Conservation (phyloP, 2,113 vertebrate genomes). For the Penelope pileata region DNA sequence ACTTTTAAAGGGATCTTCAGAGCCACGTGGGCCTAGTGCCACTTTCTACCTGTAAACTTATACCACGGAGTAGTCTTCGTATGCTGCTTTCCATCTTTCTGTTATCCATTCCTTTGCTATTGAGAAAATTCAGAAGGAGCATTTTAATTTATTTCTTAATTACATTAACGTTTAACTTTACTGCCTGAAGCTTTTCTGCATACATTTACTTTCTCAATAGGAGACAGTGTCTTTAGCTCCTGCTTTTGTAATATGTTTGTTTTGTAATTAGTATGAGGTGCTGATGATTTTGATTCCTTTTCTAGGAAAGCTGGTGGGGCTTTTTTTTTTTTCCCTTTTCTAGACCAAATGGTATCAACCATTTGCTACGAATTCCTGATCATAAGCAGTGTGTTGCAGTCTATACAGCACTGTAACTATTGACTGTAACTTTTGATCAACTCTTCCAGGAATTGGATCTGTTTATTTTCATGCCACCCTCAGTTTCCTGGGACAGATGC, state of each 20-base stretch:
- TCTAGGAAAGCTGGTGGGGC: background rate
- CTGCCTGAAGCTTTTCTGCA: background rate
- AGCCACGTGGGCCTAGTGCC: background rate
- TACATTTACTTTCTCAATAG: background rate
- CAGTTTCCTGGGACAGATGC: slow-evolving; percentile 98
- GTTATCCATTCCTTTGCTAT: background rate
- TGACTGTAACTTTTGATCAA: slow-evolving; percentile 19
- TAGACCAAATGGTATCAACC: background rate
- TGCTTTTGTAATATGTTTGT: background rate
- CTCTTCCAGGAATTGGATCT: slow-evolving; percentile 90
- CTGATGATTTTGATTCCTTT: background rate
- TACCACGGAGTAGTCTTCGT: background rate
- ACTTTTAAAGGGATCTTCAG: background rate
- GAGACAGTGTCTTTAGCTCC: background rate
- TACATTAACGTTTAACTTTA: background rate
- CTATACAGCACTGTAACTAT: background rate
- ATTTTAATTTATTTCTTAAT: background rate
- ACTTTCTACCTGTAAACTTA: background rate
- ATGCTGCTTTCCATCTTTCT: background rate
- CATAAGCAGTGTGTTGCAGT: background rate
- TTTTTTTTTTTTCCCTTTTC: background rate
- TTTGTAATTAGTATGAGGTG: background rate
- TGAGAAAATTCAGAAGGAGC: background rate
- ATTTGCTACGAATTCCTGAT: background rate
- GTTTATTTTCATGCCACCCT: slow-evolving; percentile 97